These are phyloP conservation scores for Nomada fucata DNA, from an alignment of 2,888 invertebrate genomes.

Conservation along the genomic window DNA sequence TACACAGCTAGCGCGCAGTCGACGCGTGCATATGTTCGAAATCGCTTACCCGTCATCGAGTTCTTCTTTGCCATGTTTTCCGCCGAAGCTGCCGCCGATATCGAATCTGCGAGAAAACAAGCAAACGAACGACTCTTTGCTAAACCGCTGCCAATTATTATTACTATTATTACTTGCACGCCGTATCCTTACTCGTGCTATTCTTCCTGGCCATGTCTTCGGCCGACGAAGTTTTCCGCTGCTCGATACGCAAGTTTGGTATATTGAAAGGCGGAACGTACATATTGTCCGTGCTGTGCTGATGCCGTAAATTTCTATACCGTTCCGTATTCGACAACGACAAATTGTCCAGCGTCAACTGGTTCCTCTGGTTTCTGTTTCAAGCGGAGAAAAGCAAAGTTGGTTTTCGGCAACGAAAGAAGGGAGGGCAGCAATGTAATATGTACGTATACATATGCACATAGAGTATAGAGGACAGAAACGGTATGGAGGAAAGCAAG, in stretches of 20 bases:
- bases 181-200: constrained; percentile 87
- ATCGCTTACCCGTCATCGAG: constrained; percentile 83
- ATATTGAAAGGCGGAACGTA: constrained; percentile 93
- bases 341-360: constrained; percentile 93
- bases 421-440: no score
- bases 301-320: constrained; percentile 90
- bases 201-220: constrained; percentile 96
- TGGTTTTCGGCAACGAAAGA: not conserved
- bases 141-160: no score
- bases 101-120: constrained; percentile 73
- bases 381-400: not conserved
- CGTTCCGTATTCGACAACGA: constrained; percentile 91
- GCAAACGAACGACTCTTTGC: no score
- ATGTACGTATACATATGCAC: no score
- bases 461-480: no score
- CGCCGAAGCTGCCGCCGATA: constrained; percentile 84
- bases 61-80: constrained; percentile 86
- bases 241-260: constrained; percentile 94
- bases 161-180: no score
- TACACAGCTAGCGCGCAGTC: no score
- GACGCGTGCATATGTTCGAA: not conserved
- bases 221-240: constrained; percentile 95
- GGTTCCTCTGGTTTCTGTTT: constrained; percentile 91
- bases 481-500: constrained; percentile 57
- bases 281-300: constrained; percentile 94